phyloP scores from a whole-genome alignment of 64 coral and sea anemone species.

The Porites lutea region DNA sequence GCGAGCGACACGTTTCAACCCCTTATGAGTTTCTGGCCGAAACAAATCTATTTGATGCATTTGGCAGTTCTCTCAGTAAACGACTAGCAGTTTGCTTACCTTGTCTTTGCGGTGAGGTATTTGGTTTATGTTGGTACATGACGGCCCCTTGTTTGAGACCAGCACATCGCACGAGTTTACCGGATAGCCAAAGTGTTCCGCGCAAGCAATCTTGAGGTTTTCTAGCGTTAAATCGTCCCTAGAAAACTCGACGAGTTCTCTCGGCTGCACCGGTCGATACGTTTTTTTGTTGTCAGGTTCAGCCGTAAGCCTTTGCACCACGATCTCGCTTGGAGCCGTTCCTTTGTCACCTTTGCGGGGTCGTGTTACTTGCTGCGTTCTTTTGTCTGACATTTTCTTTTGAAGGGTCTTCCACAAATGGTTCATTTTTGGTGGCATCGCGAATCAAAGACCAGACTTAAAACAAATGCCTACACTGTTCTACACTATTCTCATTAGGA shows the following conservation, averaged over 20 bases:
- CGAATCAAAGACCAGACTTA: too few relatives aligned
- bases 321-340: background rate
- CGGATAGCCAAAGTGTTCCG: constrained; percentile 24
- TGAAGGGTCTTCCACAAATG: background rate
- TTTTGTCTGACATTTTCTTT: constrained; percentile 2
- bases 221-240: constrained; percentile 43
- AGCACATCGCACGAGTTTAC: constrained; percentile 43
- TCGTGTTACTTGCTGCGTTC: background rate
- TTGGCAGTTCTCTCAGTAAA: constrained; percentile 6
- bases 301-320: background rate
- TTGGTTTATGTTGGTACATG: constrained; percentile 55
- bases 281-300: constrained; percentile 19
- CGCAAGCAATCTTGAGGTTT: constrained; percentile 58
- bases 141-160: constrained; percentile 60
- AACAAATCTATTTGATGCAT: background rate
- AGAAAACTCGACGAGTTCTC: constrained; percentile 55
- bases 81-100: constrained; percentile 31
- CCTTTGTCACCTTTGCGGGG: background rate
- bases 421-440: constrained; percentile 11
- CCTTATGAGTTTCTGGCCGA: background rate
- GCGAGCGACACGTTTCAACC: too few relatives aligned
- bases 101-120: constrained; percentile 54
- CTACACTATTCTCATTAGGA: too few relatives aligned
- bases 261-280: background rate
- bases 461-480: too few relatives aligned